A percentile compares a stretch with the other conserved stretches of the same genome.
These are phyloP conservation scores for Tetraodon nigroviridis DNA, from an alignment of 2,113 vertebrate genomes.

Conservation along the genomic window DNA sequence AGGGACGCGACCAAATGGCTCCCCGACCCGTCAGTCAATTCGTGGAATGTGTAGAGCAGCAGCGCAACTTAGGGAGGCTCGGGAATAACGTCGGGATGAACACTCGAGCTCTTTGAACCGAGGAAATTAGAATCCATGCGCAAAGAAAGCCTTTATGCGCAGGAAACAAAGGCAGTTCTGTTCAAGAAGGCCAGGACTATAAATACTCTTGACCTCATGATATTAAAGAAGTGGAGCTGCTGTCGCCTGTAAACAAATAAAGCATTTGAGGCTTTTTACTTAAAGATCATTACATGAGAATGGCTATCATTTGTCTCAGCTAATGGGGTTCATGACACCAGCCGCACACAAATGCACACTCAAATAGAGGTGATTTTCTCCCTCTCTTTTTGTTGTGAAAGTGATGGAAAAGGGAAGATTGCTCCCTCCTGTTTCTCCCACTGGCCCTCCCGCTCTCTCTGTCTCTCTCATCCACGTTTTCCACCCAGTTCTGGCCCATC, in stretches of 20 bases:
- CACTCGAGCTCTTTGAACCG: conserved; percentile 35
- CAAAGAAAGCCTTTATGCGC: conserved; percentile 22
- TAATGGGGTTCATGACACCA: conserved; percentile 11
- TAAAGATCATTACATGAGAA: conserved; percentile 19
- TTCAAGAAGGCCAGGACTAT: conserved; percentile 29
- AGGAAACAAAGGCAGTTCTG: conserved; percentile 51
- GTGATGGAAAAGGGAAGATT: not conserved
- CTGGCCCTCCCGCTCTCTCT: too few species aligned
- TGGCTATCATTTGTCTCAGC: conserved; percentile 7
- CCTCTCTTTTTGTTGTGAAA: not conserved
- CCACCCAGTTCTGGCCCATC: too few species aligned
- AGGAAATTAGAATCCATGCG: conserved; percentile 46
- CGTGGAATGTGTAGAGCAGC: conserved; percentile 11
- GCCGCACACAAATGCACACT: conserved; percentile 1
- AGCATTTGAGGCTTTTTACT: conserved; percentile 20
- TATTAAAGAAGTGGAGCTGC: conserved; percentile 20
- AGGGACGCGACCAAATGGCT: conserved; percentile 32
- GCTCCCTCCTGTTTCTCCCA: too few species aligned
- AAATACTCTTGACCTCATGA: conserved; percentile 54
- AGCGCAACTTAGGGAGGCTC: conserved; percentile 19
- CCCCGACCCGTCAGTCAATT: conserved; percentile 12
- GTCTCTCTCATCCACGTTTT: too few species aligned
- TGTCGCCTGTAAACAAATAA: conserved; percentile 35
- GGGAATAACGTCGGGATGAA: conserved; percentile 22
- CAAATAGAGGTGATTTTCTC: not conserved